Evolutionary conservation across 2,888 invertebrate species (phyloP).

Genomic region (Pammene fasciana): DNA sequence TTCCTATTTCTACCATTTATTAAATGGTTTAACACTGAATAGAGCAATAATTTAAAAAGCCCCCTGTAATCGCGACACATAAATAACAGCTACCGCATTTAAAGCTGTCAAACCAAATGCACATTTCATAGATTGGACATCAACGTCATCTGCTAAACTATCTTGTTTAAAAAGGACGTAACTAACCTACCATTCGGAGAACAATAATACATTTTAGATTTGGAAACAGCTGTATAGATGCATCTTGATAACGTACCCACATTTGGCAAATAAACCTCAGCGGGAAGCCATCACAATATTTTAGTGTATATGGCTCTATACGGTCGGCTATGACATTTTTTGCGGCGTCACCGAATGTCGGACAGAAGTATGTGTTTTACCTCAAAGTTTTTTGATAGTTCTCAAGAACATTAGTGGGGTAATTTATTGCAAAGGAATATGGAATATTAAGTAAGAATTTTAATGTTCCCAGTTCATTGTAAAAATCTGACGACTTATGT

Average conservation of each 20-base stretch:
- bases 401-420: conserved; percentile 24
- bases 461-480: background rate
- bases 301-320: conserved; percentile 72
- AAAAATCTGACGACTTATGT: too few relatives aligned
- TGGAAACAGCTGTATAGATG: conserved; percentile 49
- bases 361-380: conserved; percentile 1
- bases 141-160: conserved; percentile 68
- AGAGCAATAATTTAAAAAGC: conserved; percentile 51
- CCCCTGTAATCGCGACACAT: conserved; percentile 60
- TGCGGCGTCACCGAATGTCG: conserved; percentile 39
- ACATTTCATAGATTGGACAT: conserved; percentile 62
- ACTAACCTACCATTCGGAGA: background rate
- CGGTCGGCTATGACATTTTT: conserved; percentile 60
- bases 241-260: conserved; percentile 79
- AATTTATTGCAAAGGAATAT: conserved; percentile 19
- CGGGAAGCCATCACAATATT: conserved; percentile 82
- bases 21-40: conserved; percentile 44
- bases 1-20: background rate
- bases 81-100: conserved; percentile 42
- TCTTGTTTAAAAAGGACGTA: background rate
- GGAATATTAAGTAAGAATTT: conserved; percentile 2
- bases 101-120: conserved; percentile 52
- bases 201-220: background rate
- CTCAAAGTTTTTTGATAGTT: conserved; percentile 1
- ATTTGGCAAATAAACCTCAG: conserved; percentile 81